Evolutionary conservation across 1,140 invertebrate species (phyloP).

Genomic region (Scaptodrosophila lebanonensis): DNA sequence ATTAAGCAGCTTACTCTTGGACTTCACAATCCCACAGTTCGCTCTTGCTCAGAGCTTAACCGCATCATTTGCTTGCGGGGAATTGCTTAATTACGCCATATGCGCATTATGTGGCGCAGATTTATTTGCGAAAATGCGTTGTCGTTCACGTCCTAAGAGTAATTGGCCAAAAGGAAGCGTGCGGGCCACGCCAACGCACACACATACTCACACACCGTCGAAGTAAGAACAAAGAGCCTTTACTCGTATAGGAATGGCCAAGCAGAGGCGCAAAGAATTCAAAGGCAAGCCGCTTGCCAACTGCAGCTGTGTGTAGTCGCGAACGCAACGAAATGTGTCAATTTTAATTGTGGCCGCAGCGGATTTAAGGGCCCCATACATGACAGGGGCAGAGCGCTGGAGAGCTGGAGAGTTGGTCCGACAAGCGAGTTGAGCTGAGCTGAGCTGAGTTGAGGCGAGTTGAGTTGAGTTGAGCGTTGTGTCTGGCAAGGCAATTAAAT

Average conservation of each 20-base stretch:
- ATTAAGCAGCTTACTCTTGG: neutral
- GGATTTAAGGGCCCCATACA: constrained; percentile 53
- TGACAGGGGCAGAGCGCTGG: neutral
- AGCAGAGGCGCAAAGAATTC: constrained; percentile 48
- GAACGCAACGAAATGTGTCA: constrained; percentile 75
- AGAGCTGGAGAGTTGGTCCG: neutral
- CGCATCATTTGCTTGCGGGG: constrained; percentile 21
- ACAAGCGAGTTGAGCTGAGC: too few species aligned
- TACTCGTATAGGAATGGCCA: too few species aligned
- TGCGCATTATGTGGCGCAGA: constrained; percentile 23
- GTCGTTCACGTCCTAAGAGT: constrained; percentile 46
- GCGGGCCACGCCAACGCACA: constrained; percentile 47
- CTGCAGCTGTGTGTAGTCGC: too few species aligned
- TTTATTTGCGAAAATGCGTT: constrained; percentile 24
- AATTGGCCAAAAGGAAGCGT: constrained; percentile 25
- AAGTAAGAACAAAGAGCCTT: constrained; percentile 42
- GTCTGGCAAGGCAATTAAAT: constrained; percentile 68
- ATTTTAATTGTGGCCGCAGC: constrained; percentile 73
- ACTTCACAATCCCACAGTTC: too few species aligned
- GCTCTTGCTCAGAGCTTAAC: too few species aligned
- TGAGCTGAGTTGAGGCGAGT: too few species aligned
- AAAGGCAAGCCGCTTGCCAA: constrained; percentile 34
- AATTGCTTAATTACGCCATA: constrained; percentile 45
- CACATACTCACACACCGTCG: constrained; percentile 52
- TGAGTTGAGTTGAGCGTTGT: too few species aligned